A percentile compares a stretch with the other conserved stretches of the same genome.
phyloP scores from a whole-genome alignment of 1,140 invertebrate species.

The Conopomorpha cramerella region DNA sequence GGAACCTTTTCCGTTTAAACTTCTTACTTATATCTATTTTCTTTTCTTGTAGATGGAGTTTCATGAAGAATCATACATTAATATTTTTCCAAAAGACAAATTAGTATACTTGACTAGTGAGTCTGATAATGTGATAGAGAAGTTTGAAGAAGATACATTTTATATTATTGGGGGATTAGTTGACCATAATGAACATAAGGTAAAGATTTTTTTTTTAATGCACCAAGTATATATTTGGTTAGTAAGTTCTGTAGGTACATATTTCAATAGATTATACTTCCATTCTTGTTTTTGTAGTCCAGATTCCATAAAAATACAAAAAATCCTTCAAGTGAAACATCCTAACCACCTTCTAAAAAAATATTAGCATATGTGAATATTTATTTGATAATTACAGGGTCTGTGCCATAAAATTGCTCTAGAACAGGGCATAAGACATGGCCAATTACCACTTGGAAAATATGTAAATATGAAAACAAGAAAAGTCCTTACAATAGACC shows the following conservation, averaged over 20 bases:
- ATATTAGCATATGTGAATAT: too few relatives aligned
- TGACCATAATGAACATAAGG: constrained; percentile 96
- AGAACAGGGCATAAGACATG: constrained; percentile 81
- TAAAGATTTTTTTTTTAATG: too few relatives aligned
- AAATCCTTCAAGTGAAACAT: too few relatives aligned
- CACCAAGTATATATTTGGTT: too few relatives aligned
- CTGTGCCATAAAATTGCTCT: constrained; percentile 82
- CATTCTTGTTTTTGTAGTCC: too few relatives aligned
- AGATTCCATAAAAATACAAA: too few relatives aligned
- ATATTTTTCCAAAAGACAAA: constrained; percentile 74
- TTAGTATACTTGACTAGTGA: constrained; percentile 94
- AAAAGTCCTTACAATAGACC: constrained; percentile 94
- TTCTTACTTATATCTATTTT: constrained; percentile 5
- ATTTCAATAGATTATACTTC: too few relatives aligned
- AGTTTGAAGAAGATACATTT: constrained; percentile 76
- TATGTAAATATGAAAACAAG: constrained; percentile 92
- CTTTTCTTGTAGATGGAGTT: constrained; percentile 69
- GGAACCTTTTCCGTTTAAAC: constrained; percentile 4
- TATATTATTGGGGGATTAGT: constrained; percentile 97
- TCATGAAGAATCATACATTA: constrained; percentile 66
- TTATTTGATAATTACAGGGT: too few relatives aligned
- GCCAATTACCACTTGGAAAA: constrained; percentile 86
- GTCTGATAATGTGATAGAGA: constrained; percentile 84
- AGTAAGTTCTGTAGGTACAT: too few relatives aligned
- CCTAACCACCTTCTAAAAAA: too few relatives aligned